phyloP scores from a whole-genome alignment of 1,140 invertebrate species.

The Drosophila lini region DNA sequence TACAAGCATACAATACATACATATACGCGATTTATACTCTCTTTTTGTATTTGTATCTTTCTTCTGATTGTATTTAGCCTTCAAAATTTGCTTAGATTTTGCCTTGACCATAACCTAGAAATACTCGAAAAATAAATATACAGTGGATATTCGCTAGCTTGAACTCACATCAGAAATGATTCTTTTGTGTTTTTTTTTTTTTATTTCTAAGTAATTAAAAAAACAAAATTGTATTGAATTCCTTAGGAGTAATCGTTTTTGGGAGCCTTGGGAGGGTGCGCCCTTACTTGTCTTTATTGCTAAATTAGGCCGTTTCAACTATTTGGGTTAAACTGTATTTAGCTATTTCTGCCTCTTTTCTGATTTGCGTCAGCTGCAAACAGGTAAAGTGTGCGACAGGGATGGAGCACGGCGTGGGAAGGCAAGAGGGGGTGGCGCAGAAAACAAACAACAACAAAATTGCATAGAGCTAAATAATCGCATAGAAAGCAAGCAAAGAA shows the following conservation, averaged over 20 bases:
- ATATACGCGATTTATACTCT: neutral
- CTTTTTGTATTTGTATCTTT: constrained; percentile 9
- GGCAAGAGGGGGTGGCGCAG: neutral
- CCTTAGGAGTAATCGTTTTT: neutral
- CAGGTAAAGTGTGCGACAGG: constrained; percentile 17
- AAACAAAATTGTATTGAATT: neutral
- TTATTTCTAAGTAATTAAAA: no score
- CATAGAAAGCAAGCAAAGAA: constrained; percentile 42
- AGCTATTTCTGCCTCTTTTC: constrained; percentile 30
- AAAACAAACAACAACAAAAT: constrained; percentile 30
- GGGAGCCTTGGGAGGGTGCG: neutral
- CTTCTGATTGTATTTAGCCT: constrained; percentile 55
- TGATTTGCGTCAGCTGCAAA: constrained; percentile 33
- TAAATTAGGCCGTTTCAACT: neutral
- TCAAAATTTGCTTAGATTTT: constrained; percentile 68
- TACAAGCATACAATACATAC: neutral
- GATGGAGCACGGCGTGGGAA: neutral
- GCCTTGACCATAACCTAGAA: constrained; percentile 82
- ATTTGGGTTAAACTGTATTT: constrained; percentile 14
- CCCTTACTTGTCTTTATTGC: no score
- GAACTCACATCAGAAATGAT: neutral
- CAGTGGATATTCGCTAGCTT: neutral
- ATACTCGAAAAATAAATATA: constrained; percentile 39
- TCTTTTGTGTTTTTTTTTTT: no score
- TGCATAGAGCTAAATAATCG: constrained; percentile 40